Evolutionary conservation across 1,140 invertebrate species (phyloP), one percentile per base, ranked within the genome.

Genomic region (Heliconius eleuchia): DNA sequence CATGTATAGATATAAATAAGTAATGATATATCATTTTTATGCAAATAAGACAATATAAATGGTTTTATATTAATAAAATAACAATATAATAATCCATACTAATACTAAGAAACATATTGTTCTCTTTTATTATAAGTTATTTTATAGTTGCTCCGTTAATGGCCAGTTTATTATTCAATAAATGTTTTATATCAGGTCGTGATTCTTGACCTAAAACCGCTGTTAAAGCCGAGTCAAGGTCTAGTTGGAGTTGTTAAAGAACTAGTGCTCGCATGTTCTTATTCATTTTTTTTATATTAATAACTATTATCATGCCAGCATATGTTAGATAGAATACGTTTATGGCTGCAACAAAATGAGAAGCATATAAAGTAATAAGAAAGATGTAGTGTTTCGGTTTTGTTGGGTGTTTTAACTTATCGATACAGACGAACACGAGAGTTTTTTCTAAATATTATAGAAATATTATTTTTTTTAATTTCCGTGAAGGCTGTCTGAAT

Each of bases 141-240:
- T 27, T 66, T 66, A 30, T 66, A 30, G 27, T 13, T 66, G 27
- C 60, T 30, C 4, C 2, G 11, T 30, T 66, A 66, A 66, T 66
- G 60, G 13, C 27, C 60, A 66, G n/a, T 75, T 66, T 70, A 46
- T 70, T 76, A 76, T 76, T 76, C 57, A 76, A 71, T 71, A 66
- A 71, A 76, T 42, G 66, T 76, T 75, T 70, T 76, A 76, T 46
- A 70, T 76, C 39, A 39, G 39, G 60, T 76, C 74, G 60, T 46
- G 52, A 70, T 57, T 70, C 37, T 76, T 76, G 74, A 76, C 74
- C 74, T 50, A 76, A 76, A 70, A 39, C 57, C 39, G 27, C 57
- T 66, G 60, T 70, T 27, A 39, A 57, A 66, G 50, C 57, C 30
- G 57, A 76, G 57, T 76, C 74, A 76, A 76, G 74, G 74, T 46